A percentile compares a stretch with the other conserved stretches of the same genome.
Conservation (phyloP, 1,140 invertebrate species). For the Rhynchophorus ferrugineus region DNA sequence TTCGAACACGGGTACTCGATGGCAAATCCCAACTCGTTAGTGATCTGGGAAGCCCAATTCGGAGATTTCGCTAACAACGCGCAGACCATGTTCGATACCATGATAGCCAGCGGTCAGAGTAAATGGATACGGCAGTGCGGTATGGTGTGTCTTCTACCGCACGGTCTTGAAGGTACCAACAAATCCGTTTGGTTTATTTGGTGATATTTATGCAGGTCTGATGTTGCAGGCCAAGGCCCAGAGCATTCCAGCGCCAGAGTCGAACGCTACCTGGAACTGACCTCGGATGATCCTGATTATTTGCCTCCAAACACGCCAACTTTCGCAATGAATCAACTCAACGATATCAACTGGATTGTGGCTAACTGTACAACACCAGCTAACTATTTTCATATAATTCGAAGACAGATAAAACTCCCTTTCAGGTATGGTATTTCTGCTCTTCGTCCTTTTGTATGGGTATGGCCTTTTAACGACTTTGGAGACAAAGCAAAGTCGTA, state of each 20-base stretch:
- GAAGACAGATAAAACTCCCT: constrained; percentile 73
- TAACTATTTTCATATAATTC: constrained; percentile 78
- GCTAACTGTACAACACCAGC: constrained; percentile 77
- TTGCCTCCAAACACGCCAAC: constrained; percentile 42
- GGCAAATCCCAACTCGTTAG: constrained; percentile 71
- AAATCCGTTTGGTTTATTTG: not conserved
- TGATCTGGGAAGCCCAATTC: constrained; percentile 88
- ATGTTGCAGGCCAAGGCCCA: constrained; percentile 51
- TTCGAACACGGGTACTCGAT: constrained; percentile 82
- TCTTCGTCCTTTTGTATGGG: too few relatives aligned
- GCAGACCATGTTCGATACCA: constrained; percentile 80
- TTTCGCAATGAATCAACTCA: constrained; percentile 68
- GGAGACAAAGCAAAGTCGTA: too few relatives aligned
- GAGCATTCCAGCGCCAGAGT: constrained; percentile 77
- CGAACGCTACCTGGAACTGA: constrained; percentile 76
- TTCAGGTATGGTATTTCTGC: constrained; percentile 44
- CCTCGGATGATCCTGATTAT: constrained; percentile 61
- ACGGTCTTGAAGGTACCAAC: constrained; percentile 76
- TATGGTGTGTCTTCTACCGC: constrained; percentile 75
- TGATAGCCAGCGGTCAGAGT: constrained; percentile 67
- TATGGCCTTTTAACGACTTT: too few relatives aligned
- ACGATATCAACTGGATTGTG: constrained; percentile 75
- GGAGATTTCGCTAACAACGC: constrained; percentile 85
- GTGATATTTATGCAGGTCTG: constrained; percentile 39
- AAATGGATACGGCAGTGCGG: constrained; percentile 83